Evolutionary conservation across 2,797 vertebrate genomes (phyloP), one percentile per base, ranked within the genome.

Genomic region (Melanotaenia trifasciata): DNA sequence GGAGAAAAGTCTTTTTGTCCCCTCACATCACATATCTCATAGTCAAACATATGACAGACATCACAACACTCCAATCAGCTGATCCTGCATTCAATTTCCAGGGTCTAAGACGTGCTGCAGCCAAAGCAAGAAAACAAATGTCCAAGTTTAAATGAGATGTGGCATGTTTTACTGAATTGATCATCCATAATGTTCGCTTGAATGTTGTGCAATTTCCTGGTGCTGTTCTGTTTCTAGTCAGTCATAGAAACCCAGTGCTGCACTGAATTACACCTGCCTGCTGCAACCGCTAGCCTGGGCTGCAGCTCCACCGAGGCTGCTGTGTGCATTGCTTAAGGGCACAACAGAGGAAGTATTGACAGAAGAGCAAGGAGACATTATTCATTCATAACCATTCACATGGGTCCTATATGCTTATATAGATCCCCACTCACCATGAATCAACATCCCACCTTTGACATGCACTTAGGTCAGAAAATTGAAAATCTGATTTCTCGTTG

Each of bases 21-120:
- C 22, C 61, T 36, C 8, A 62, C 5, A 57, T 45, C 24, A 35
- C 40, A 58, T n/a, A 54, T 60, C 74, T 75, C 78, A 74, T 13
- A 32, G 64, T 67, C 68, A 28, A n/a, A 66, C 62, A 64, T 68
- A 47, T 65, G 24, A 40, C 36, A 66, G 40, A 73, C 64, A 78
- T 75, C 78, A 70, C 24, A 65, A 51, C 60, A 33, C 62, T 79
- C 58, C 67, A 67, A 67, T 86, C 54, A 51, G 43, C 30, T 26
- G 36, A 58, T 13, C 56, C 59, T 57, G 54, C 51, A 58, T 76
- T 77, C 24, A 63, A 70, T 67, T 71, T 71, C 72, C 68, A 79
- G 59, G 28, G n/a, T 71, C 53, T 59, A 73, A 61, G 79, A 53
- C 18, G 30, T 18, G 50, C 30, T 20, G 43, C 35, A 57, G 64